Base-by-base conservation (phyloP, 1,140 invertebrate species). In the Phymorhynchus buccinoides region DNA sequence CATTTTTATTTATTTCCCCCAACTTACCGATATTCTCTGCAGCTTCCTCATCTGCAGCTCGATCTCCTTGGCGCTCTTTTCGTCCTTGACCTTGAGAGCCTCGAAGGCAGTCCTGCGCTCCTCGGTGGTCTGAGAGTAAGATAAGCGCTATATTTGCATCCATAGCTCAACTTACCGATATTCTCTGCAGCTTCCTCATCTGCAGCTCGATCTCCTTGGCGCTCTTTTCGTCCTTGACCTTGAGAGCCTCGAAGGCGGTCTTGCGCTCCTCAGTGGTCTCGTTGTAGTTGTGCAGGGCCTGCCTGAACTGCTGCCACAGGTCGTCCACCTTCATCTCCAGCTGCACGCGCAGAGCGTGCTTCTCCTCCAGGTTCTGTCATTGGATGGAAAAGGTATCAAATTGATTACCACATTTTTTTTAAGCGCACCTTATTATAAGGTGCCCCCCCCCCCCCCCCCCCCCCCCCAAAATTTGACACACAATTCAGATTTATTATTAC, bases 11-110 rank as follows among this genome's bases (percentile, higher is more conserved):
- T n/a, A n/a, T n/a, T n/a, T n/a, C n/a, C n/a, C n/a, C n/a, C n/a
- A 79, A 88, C 90, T 91, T 87, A 93, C 93, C 48, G 91, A 89
- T 66, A 93, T 91, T 86, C 89, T 90, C 83, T 93, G 92, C 0
- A 94, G 87, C 88, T 93, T 93, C 71, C 91, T 87, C 93, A 93
- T 93, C 78, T 93, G 93, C 71, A 86, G 87, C 85, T 93, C 93
- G 81, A 94, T 94, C 85, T 94, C 93, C 71, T 89, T 89, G 39
- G 93, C 91, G 85, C 92, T 93, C 84, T 91, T 91, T 78, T 93
- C 92, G 88, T 94, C 93, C 86, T 92, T 93, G n/a, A 86, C 84
- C 86, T 93, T 93, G 1, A 93, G 88, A n/a, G 88, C 88, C 84
- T 94, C 92, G 89, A 93, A 94, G 78, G 91, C 89, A 52, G 88